phyloP scores from a whole-genome alignment of 53 echinoderm and acorn worm species.

The Crossaster papposus region DNA sequence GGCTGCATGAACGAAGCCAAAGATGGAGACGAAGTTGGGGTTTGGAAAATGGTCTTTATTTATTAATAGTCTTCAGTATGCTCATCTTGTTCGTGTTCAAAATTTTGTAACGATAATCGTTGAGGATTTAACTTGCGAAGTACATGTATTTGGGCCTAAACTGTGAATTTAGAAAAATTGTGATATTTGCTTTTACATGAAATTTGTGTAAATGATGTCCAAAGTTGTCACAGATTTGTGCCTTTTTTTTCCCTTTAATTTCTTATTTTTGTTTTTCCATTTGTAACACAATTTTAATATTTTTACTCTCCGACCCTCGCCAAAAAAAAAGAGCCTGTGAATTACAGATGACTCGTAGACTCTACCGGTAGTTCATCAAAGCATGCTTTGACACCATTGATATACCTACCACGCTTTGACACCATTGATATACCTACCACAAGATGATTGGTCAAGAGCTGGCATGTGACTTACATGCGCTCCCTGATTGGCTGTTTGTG shows the following conservation, averaged over 20 bases:
- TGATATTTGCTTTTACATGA: background rate
- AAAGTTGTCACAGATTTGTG: background rate
- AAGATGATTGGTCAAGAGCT: slow-evolving; percentile 33
- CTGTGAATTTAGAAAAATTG: too few species aligned
- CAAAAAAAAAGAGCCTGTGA: background rate
- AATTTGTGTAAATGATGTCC: background rate
- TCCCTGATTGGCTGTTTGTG: slow-evolving; percentile 45
- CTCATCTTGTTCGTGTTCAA: too few species aligned
- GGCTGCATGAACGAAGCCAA: too few species aligned
- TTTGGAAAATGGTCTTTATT: too few species aligned
- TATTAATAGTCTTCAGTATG: too few species aligned
- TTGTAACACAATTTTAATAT: background rate
- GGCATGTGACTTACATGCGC: slow-evolving; percentile 14
- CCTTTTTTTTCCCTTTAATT: background rate
- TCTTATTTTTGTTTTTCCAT: background rate
- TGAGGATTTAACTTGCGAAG: too few species aligned
- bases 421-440: background rate
- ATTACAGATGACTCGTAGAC: background rate
- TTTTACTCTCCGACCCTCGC: background rate
- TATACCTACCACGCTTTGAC: background rate
- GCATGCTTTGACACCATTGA: background rate
- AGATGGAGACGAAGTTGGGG: too few species aligned
- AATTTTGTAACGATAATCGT: too few species aligned
- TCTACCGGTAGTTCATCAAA: background rate
- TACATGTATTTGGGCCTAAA: background rate